Evolutionary conservation across 35 echinoderm and acorn worm genomes (phyloP).

Genomic region (Holothuria glaberrima): DNA sequence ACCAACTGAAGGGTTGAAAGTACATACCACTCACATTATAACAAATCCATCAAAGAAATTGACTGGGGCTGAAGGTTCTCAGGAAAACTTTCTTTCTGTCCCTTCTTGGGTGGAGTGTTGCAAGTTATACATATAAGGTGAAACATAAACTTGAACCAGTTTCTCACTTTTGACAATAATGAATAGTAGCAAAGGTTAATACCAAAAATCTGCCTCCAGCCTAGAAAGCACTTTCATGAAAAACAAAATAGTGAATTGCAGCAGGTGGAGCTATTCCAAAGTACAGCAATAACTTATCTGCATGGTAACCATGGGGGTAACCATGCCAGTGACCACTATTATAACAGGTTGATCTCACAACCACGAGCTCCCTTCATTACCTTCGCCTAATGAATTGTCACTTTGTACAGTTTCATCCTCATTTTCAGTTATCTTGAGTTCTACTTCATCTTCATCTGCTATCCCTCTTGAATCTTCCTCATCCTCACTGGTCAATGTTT

Average conservation of each 20-base stretch:
- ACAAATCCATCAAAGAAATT: no score
- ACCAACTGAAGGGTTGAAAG: no score
- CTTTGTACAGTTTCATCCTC: neutral
- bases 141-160: no score
- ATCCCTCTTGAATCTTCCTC: conserved; percentile 1
- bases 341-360: conserved; percentile 22
- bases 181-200: conserved; percentile 11
- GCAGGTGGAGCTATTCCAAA: neutral
- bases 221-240: conserved; percentile 9
- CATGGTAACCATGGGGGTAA: no score
- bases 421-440: conserved; percentile 29
- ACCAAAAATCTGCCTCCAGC: neutral
- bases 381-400: neutral
- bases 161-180: neutral
- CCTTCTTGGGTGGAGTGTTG: no score
- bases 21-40: no score
- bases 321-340: neutral
- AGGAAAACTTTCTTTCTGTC: no score
- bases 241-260: neutral
- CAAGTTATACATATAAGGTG: no score
- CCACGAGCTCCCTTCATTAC: conserved; percentile 53
- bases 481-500: conserved; percentile 4
- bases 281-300: neutral
- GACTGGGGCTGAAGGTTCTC: no score
- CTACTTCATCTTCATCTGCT: neutral